phyloP scores from a whole-genome alignment of 2,113 vertebrate species.

The Centropus bengalensis region DNA sequence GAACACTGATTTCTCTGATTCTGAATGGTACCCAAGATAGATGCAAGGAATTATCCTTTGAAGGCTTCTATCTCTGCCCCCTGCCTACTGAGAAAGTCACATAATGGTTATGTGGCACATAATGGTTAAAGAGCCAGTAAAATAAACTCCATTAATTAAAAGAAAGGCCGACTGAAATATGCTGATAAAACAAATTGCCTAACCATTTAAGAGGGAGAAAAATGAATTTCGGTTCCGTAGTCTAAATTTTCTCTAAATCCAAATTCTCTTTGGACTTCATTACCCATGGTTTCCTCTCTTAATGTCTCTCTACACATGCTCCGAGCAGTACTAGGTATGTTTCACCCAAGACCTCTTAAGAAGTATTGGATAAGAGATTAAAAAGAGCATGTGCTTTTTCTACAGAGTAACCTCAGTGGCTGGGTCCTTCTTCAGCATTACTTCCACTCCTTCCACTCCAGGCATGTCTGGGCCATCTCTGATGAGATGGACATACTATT shows the following conservation, averaged over 20 bases:
- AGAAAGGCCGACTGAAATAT: not conserved
- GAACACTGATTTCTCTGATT: not conserved
- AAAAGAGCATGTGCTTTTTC: not conserved
- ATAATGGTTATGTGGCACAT: rapidly evolving
- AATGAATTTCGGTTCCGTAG: not conserved
- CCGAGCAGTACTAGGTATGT: not conserved
- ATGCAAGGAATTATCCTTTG: not conserved
- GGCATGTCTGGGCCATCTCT: not conserved
- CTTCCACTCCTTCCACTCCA: not conserved
- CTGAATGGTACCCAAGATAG: not conserved
- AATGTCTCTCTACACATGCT: not conserved
- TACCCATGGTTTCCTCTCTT: not conserved
- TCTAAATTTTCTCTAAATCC: not conserved
- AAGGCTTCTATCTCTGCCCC: not conserved
- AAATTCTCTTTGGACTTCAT: not conserved
- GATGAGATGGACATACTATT: not conserved
- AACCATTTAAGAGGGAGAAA: not conserved
- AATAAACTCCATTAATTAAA: not conserved
- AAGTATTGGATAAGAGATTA: not conserved
- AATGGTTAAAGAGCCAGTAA: not conserved
- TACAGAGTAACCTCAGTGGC: not conserved
- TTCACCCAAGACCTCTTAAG: not conserved
- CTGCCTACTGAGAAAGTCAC: not conserved
- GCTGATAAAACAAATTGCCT: not conserved
- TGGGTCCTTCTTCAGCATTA: not conserved